These are phyloP conservation scores for Saimiri boliviensis DNA, from an alignment of 2,113 vertebrate species.

Conservation along the genomic window DNA sequence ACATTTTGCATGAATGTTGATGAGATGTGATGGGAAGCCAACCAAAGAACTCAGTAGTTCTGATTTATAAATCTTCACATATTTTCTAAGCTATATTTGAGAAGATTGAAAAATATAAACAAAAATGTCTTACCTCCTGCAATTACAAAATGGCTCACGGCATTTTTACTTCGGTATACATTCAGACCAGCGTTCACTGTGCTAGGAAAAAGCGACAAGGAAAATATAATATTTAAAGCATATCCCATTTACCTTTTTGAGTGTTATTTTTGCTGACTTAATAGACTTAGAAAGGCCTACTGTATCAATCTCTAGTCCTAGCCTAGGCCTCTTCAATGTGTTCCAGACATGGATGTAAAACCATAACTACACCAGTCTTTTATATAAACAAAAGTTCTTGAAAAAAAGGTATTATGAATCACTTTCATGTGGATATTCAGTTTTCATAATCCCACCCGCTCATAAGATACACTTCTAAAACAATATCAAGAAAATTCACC, in stretches of 20 bases:
- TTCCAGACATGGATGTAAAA: background rate
- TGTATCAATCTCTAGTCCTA: background rate
- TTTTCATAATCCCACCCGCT: conserved; percentile 18
- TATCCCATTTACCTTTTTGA: background rate
- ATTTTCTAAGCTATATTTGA: conserved; percentile 1
- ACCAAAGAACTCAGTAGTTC: conserved; percentile 30
- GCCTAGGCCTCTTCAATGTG: background rate
- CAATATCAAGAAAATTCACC: background rate
- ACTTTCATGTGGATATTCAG: background rate
- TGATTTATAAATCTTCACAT: background rate
- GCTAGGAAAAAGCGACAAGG: conserved; percentile 75
- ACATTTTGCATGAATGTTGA: background rate
- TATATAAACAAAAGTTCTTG: background rate
- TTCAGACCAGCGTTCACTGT: conserved; percentile 88
- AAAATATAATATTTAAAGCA: conserved; percentile 10
- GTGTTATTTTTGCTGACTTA: conserved; percentile 8
- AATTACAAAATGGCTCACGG: conserved; percentile 86
- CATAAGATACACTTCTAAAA: conserved; percentile 19
- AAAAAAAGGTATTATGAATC: background rate
- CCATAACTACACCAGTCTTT: background rate
- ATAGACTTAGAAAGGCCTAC: background rate
- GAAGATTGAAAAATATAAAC: background rate
- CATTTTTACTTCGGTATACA: conserved; percentile 88
- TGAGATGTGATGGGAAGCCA: background rate
- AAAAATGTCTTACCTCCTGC: conserved; percentile 90